phyloP scores from a whole-genome alignment of 2,888 invertebrate species.

The Heteromurus nitidus region DNA sequence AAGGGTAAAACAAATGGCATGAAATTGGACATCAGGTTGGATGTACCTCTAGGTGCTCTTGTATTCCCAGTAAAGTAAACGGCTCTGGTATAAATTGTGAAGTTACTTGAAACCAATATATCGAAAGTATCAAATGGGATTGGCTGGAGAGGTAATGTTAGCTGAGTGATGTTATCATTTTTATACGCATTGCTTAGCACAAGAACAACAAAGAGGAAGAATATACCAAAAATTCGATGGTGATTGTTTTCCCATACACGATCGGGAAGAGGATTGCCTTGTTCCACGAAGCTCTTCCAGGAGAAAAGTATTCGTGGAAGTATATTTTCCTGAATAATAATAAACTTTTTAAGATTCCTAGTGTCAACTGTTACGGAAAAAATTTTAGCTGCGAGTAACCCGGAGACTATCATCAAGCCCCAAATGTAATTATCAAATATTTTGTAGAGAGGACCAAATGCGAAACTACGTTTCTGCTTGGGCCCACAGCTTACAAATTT shows the following conservation, averaged over 20 bases:
- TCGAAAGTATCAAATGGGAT: conserved; percentile 2
- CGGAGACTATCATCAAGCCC: too few species aligned
- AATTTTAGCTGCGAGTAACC: too few species aligned
- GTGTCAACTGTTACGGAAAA: too few species aligned
- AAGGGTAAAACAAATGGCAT: too few species aligned
- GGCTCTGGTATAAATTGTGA: conserved; percentile 15
- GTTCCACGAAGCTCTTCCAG: conserved; percentile 3
- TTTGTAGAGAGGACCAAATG: not conserved
- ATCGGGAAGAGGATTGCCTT: conserved; percentile 14
- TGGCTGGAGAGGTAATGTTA: not conserved
- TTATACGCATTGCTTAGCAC: conserved; percentile 33
- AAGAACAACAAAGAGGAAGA: not conserved
- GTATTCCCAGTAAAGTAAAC: not conserved
- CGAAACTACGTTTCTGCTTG: not conserved
- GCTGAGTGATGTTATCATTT: conserved; percentile 35
- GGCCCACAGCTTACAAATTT: not conserved
- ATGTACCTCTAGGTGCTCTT: too few species aligned
- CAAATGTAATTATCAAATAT: not conserved
- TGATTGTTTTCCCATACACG: not conserved
- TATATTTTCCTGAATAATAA: too few species aligned
- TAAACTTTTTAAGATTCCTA: too few species aligned
- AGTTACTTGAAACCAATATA: not conserved
- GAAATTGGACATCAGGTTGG: too few species aligned
- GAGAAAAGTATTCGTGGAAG: too few species aligned
- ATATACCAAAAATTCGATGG: too few species aligned